Conservation (phyloP, 2,888 invertebrate species). For the Amaurobius ferox region DNA sequence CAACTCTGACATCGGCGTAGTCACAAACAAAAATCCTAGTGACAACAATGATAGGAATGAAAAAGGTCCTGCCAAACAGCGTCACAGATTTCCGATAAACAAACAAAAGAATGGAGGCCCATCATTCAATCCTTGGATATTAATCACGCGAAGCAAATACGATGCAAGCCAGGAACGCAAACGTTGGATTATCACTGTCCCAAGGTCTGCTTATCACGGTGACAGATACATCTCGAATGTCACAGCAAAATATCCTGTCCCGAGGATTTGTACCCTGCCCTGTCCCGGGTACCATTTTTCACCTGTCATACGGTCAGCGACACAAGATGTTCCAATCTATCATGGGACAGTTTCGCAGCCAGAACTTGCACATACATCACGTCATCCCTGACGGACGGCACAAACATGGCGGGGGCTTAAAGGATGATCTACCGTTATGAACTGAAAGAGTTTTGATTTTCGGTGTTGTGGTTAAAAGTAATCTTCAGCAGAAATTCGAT, state of each 20-base stretch:
- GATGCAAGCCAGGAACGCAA: constrained; percentile 35
- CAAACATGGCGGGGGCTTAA: neutral
- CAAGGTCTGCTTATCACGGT: constrained; percentile 41
- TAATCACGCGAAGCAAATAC: constrained; percentile 53
- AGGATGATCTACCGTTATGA: neutral
- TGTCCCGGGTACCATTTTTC: constrained; percentile 60
- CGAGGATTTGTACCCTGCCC: constrained; percentile 57
- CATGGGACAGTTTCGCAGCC: constrained; percentile 33
- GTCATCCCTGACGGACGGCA: constrained; percentile 3
- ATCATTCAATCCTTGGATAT: constrained; percentile 34
- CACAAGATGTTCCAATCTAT: constrained; percentile 65
- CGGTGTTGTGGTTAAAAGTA: too few species aligned
- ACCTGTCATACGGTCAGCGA: constrained; percentile 59
- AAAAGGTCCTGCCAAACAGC: neutral
- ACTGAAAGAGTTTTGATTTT: neutral
- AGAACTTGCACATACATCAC: neutral
- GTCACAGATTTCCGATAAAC: neutral
- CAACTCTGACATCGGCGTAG: neutral
- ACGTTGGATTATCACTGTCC: constrained; percentile 48
- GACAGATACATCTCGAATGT: constrained; percentile 64
- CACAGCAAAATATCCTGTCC: constrained; percentile 63
- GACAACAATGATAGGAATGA: neutral
- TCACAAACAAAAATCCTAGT: neutral
- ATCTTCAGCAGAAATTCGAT: too few species aligned
- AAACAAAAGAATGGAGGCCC: constrained; percentile 19